These are phyloP conservation scores for Pycnonotus jocosus DNA, from an alignment of 2,113 vertebrate genomes.

Conservation along the genomic window DNA sequence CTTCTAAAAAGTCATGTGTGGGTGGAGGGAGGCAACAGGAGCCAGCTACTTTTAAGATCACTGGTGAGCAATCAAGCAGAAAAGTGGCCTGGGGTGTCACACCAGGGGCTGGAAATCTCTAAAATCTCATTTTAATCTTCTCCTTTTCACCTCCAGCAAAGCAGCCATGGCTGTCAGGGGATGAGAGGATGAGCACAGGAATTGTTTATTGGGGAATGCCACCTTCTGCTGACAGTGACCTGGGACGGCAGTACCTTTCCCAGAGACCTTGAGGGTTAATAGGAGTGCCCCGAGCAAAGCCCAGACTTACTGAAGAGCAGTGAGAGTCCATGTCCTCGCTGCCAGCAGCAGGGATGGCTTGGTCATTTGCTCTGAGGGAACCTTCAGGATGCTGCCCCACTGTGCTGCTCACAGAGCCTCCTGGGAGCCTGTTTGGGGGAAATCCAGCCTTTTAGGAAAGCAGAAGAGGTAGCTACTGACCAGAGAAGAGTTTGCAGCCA, in stretches of 20 bases:
- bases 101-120: not conserved
- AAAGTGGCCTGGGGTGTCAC: not conserved
- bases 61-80: not conserved
- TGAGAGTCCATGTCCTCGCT: fast-evolving
- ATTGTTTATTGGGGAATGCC: fast-evolving
- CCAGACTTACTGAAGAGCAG: not conserved
- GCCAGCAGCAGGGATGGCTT: not conserved
- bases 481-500: not conserved
- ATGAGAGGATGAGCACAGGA: not conserved
- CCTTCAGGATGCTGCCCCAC: not conserved
- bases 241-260: not conserved
- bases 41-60: not conserved
- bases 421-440: not conserved
- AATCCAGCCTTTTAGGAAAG: not conserved
- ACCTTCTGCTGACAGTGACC: not conserved
- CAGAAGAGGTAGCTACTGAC: not conserved
- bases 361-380: not conserved
- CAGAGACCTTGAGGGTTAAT: not conserved
- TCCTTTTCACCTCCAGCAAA: not conserved
- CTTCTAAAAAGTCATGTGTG: fast-evolving
- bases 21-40: not conserved
- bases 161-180: not conserved
- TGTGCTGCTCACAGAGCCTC: not conserved
- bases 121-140: not conserved
- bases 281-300: not conserved